These are phyloP conservation scores for Siphlonurus alternatus DNA, from an alignment of 2,888 invertebrate species.

Conservation along the genomic window DNA sequence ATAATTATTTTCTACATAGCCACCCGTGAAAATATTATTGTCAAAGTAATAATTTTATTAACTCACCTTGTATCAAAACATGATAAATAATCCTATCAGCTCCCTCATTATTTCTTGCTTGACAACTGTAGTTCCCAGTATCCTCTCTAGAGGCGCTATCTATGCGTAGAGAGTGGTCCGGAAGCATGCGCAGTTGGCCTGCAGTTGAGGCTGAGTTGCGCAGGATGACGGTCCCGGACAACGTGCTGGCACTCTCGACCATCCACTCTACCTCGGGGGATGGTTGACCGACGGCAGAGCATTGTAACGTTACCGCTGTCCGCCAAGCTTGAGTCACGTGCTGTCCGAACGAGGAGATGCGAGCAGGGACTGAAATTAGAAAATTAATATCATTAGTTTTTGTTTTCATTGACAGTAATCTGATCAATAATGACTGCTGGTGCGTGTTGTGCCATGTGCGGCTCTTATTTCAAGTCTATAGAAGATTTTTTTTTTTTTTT, in stretches of 20 bases:
- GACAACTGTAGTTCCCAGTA: conserved; percentile 52
- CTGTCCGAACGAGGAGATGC: conserved; percentile 56
- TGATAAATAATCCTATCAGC: conserved; percentile 45
- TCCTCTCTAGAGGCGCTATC: conserved; percentile 44
- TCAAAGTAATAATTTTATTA: too few relatives aligned
- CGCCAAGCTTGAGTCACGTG: conserved; percentile 47
- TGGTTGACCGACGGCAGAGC: conserved; percentile 44
- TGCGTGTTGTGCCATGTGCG: too few relatives aligned
- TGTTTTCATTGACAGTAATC: too few relatives aligned
- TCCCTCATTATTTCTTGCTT: conserved; percentile 47
- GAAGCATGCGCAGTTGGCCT: conserved; percentile 18
- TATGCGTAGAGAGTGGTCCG: conserved; percentile 32
- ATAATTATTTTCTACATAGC: too few relatives aligned
- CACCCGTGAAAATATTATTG: too few relatives aligned
- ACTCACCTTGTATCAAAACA: conserved; percentile 42
- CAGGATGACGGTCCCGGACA: conserved; percentile 29
- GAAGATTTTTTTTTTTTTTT: too few relatives aligned
- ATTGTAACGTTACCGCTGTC: conserved; percentile 42
- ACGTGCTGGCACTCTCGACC: conserved; percentile 20
- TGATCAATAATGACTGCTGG: too few relatives aligned
- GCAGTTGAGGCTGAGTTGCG: not conserved
- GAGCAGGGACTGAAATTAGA: conserved; percentile 36
- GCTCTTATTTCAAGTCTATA: too few relatives aligned
- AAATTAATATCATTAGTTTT: not conserved
- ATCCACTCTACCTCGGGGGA: conserved; percentile 21